Percentiles rank a stretch among this genome's conserved stretches.
These are phyloP conservation scores for Pristis pectinata DNA, from an alignment of 2,797 vertebrate species.

Conservation along the genomic window DNA sequence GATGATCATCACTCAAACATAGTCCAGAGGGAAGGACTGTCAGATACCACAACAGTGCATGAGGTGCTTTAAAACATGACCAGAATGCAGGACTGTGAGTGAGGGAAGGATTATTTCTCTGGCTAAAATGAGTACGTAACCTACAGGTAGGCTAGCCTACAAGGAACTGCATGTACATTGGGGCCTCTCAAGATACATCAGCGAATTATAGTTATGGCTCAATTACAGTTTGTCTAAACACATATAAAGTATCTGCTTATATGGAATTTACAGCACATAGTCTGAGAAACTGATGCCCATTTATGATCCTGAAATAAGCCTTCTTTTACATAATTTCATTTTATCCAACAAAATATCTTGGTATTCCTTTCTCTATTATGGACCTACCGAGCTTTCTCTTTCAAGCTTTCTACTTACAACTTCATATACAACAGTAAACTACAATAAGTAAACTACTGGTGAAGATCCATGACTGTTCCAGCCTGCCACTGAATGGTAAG, in stretches of 20 bases:
- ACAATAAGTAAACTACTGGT: too few relatives aligned
- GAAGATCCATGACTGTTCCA: too few relatives aligned
- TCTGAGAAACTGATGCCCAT: neutral
- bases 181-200: neutral
- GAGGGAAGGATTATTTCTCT: neutral
- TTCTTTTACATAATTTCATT: neutral
- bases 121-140: neutral
- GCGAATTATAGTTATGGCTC: neutral
- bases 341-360: neutral
- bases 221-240: neutral
- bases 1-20: constrained; percentile 28
- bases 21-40: neutral
- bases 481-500: too few relatives aligned
- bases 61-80: constrained; percentile 11
- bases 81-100: neutral
- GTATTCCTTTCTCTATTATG: neutral
- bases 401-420: too few relatives aligned
- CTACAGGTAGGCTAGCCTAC: neutral
- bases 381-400: neutral
- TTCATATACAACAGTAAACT: too few relatives aligned
- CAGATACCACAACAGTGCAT: neutral
- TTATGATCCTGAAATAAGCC: neutral
- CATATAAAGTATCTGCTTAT: neutral
- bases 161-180: neutral
- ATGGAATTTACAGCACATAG: neutral